These are phyloP conservation scores for Melanostigma gelatinosum DNA, from an alignment of 2,113 vertebrate species.

Conservation along the genomic window DNA sequence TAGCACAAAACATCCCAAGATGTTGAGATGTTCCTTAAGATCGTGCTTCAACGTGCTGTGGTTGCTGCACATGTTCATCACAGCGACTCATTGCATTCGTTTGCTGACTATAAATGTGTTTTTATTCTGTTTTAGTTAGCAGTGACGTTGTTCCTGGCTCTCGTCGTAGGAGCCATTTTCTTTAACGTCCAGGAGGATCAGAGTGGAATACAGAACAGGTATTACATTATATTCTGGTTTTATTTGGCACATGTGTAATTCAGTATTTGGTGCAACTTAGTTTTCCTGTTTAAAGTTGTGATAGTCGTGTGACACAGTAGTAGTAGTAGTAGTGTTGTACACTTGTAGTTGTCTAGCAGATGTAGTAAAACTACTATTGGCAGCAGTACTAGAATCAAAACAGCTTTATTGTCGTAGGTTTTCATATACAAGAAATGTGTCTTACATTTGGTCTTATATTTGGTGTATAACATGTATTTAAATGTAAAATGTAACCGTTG, in stretches of 20 bases:
- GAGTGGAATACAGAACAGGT: conserved; percentile 92
- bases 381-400: no score
- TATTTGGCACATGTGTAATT: not conserved
- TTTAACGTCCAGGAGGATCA: conserved; percentile 79
- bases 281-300: no score
- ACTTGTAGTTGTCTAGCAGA: no score
- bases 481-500: no score
- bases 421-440: no score
- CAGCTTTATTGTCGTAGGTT: no score
- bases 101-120: not conserved
- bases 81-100: not conserved
- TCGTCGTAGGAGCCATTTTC: conserved; percentile 90
- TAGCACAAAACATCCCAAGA: not conserved
- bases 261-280: not conserved
- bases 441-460: no score
- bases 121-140: conserved; percentile 75
- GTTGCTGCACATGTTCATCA: not conserved
- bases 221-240: not conserved
- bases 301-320: no score
- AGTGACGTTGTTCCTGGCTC: conserved; percentile 84
- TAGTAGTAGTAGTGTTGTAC: no score
- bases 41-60: not conserved
- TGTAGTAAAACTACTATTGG: not conserved
- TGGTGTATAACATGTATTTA: no score
- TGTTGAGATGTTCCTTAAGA: not conserved